Evolutionary conservation across 30 jellyfish, hydroid and myxozoan genomes (phyloP), one percentile per base, ranked within the genome.

Genomic region (Rhopilema esculentum): DNA sequence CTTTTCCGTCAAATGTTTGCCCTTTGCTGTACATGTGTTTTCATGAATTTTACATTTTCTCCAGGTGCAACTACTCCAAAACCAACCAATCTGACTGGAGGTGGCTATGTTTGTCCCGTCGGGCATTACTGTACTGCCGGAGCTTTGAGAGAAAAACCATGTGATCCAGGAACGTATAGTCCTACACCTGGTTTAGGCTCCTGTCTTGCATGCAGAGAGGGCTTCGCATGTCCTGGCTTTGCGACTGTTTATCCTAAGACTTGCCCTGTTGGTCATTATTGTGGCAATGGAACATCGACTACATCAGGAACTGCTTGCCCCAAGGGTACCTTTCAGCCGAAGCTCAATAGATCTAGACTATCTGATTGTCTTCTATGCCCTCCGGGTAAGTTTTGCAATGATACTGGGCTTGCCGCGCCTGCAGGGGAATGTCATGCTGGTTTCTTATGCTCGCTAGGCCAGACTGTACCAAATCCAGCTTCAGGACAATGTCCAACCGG

Each of bases 41-140:
- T n/a, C n/a, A n/a, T n/a, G n/a, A n/a, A n/a, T n/a, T n/a, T n/a
- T n/a, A n/a, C 6, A 40, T 24, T 69, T 80, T 30, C 57, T 79
- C 26, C 40, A 94, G 99, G 99, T 27, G 89, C 99, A 1, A 79
- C 92, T 27, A 89, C 97, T 0, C 97, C 99, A 17, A 94, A 76
- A 25, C 99, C 99, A 8, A 66, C 97, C 49, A 84, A 80, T 49
- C 73, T 81, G 17, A 88, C 94, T 19, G 97, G 87, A 4, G 97
- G 96, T 2, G 99, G 99, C 69, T 89, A 89, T 73, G 72, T 86
- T 19, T 94, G 99, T 72, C 97, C 99, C 23, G 82, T 80, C 25
- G 99, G 99, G 16, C 97, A 94, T 77, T 94, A 66, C 79, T 94
- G 99, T 81, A 66, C 84, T 1, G 92, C 95, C 9, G 99, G 99